Conservation (phyloP, 1,140 invertebrate species). For the Grapholita molesta region DNA sequence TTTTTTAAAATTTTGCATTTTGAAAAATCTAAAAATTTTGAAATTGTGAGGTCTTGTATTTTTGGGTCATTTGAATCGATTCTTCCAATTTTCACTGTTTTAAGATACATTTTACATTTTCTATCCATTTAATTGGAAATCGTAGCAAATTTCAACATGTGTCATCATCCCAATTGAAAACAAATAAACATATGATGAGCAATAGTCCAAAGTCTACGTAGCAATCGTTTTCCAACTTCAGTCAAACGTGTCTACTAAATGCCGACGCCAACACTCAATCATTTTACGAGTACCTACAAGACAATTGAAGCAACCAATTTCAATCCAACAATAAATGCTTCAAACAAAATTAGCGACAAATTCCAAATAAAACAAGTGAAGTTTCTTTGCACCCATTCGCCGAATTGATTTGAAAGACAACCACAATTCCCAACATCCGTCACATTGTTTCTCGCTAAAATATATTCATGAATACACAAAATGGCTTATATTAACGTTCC, state of each 20-base stretch:
- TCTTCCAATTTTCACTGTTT: no score
- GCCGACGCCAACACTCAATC: no score
- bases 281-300: background rate
- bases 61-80: no score
- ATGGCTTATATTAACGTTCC: conserved; percentile 36
- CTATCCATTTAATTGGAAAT: no score
- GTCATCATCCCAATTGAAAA: no score
- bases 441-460: conserved; percentile 20
- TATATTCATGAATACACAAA: conserved; percentile 59
- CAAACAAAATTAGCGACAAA: conserved; percentile 11
- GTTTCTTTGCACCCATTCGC: conserved; percentile 1
- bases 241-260: background rate
- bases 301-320: background rate
- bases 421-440: conserved; percentile 40
- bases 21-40: no score
- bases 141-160: no score
- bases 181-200: no score
- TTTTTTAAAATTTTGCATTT: no score
- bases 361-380: conserved; percentile 12
- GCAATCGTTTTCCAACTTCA: background rate
- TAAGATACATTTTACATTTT: no score
- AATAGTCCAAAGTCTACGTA: no score
- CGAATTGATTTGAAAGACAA: conserved; percentile 50
- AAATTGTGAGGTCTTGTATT: no score
- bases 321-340: background rate